Conservation (phyloP, 2,113 vertebrate genomes). For the Anhinga rufa region DNA sequence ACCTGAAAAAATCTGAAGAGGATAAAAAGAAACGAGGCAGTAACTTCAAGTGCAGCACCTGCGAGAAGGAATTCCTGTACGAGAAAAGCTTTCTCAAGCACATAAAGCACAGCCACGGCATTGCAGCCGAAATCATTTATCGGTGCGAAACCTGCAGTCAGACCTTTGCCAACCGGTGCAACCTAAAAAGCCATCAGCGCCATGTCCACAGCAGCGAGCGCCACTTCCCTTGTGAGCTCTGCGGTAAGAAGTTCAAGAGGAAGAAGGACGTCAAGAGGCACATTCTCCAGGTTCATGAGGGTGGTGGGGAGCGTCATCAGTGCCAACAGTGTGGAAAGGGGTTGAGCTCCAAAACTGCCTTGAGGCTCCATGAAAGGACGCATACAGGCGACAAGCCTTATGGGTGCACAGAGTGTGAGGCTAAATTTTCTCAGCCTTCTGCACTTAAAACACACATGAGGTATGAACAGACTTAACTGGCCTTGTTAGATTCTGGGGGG, state of each 20-base stretch:
- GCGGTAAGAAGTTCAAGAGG: conserved; percentile 93
- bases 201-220: conserved; percentile 94
- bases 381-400: conserved; percentile 91
- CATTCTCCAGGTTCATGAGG: conserved; percentile 92
- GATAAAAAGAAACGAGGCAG: conserved; percentile 62
- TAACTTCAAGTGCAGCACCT: conserved; percentile 79
- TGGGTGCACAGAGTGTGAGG: conserved; percentile 83
- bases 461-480: conserved; percentile 68
- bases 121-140: conserved; percentile 77
- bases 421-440: conserved; percentile 94
- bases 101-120: conserved; percentile 79
- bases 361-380: conserved; percentile 88
- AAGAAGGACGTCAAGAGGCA: conserved; percentile 95
- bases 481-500: conserved; percentile 33
- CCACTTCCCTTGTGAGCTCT: conserved; percentile 86
- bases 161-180: conserved; percentile 95
- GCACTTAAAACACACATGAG: conserved; percentile 96
- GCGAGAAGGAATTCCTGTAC: conserved; percentile 68
- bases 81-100: conserved; percentile 82
- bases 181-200: conserved; percentile 92
- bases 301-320: conserved; percentile 79
- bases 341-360: conserved; percentile 90
- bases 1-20: not conserved
- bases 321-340: conserved; percentile 89
- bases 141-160: conserved; percentile 89